Base-by-base conservation (phyloP, 2,888 invertebrate species). In the Drosophila kambysellisi region DNA sequence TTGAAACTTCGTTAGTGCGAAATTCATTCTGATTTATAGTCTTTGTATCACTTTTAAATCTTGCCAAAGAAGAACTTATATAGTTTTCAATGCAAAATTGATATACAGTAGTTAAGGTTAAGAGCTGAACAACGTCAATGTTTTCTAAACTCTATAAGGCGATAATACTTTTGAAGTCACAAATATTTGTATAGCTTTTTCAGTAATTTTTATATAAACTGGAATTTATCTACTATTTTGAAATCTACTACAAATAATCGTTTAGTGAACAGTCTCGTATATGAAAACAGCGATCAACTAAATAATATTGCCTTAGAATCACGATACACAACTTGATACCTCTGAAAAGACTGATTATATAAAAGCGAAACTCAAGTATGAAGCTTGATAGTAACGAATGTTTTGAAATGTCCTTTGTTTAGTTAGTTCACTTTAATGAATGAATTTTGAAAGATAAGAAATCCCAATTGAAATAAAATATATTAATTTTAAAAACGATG, bases 401-500 rank as follows among this genome's bases (percentile, higher is more conserved):
- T 30, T 32, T 41, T 60, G 51, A 7, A 62, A 39, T 29, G 29
- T 9, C 12, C 25, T 15, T 46, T 46, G 46, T 46, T 46, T 15
- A 46, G 12, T 39, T 6, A n/a, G 25, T 51, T 65, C 32, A 52
- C 2, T 50, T 29, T 12, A 41, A 35, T 25, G 29, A 60, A 59
- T 41, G n/a, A 37, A 43, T 29, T n/a, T 2, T 29, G 60, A 70
- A 53, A 25, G 37, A 63, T 46, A 63, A 66, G 61, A 35, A 39
- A 61, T 46, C 41, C 35, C 46, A 43, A 63, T 50, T 60, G 43
- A 78, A 56, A 56, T 41, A 15, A 60, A 53, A 56, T 30, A 62
- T 63, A 60, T 64, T 65, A 56, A 80, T 76, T 58, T 61, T 61
- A 52, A 71, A 76, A 64, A 67, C 39, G 59, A 74, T 74, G 56